Evolutionary conservation across 2,888 invertebrate species (phyloP).

Genomic region (Anthrax anthrax): DNA sequence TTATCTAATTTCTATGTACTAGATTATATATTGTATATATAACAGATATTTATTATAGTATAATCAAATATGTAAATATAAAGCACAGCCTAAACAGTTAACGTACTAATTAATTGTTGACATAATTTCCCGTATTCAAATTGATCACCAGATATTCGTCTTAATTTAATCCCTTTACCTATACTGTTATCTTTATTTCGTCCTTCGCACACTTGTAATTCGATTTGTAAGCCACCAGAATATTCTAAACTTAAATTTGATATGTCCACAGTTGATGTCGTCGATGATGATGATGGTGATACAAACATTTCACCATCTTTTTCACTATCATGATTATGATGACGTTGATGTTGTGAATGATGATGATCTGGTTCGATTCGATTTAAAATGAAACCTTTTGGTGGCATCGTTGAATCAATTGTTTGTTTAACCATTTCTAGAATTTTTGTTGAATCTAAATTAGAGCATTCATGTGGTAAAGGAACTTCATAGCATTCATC

Average conservation of each 20-base stretch:
- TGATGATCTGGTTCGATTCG: conserved; percentile 29
- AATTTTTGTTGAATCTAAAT: conserved; percentile 63
- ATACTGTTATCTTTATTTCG: conserved; percentile 43
- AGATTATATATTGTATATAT: no score
- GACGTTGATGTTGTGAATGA: background rate
- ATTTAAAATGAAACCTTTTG: conserved; percentile 46
- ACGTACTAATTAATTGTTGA: conserved; percentile 73
- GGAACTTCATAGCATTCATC: conserved; percentile 53
- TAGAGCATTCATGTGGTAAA: conserved; percentile 64
- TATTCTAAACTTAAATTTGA: conserved; percentile 54
- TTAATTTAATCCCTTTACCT: conserved; percentile 68
- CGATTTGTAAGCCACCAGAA: conserved; percentile 74
- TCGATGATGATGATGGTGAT: conserved; percentile 12
- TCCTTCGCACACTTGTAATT: conserved; percentile 63
- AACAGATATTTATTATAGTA: no score
- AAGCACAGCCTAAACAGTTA: conserved; percentile 46
- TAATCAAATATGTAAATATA: no score
- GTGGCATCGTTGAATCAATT: conserved; percentile 64
- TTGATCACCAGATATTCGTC: conserved; percentile 78
- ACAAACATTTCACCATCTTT: background rate
- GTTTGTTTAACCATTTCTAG: conserved; percentile 65
- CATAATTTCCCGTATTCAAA: conserved; percentile 76
- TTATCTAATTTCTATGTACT: no score
- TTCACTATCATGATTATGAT: background rate
- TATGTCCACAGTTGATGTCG: conserved; percentile 28